Evolutionary conservation across 1,140 invertebrate species (phyloP).

Genomic region (Carcinoscorpius rotundicauda): DNA sequence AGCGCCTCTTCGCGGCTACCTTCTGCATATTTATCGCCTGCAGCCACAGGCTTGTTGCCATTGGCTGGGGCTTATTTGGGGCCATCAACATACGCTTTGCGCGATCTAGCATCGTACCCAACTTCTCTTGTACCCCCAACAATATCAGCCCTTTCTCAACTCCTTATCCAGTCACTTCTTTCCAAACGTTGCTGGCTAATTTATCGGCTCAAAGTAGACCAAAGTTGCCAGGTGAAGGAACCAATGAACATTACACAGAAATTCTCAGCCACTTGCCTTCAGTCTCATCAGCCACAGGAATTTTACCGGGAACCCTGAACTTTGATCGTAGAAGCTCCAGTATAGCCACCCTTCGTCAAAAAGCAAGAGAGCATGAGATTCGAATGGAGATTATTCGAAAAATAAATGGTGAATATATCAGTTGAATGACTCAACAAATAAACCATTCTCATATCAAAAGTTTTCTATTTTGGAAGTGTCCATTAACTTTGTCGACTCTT

Average conservation of each 20-base stretch:
- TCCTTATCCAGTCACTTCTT: conserved; percentile 45
- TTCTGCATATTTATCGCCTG: conserved; percentile 11
- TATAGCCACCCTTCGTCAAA: conserved; percentile 75
- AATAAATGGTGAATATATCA: conserved; percentile 45
- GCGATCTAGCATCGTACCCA: conserved; percentile 14
- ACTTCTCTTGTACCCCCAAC: background rate
- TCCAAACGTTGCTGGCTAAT: conserved; percentile 69
- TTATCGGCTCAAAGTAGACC: conserved; percentile 50
- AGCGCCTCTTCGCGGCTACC: conserved; percentile 8
- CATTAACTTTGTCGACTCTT: too few relatives aligned
- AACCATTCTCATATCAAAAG: too few relatives aligned
- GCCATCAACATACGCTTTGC: conserved; percentile 5
- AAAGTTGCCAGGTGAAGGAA: conserved; percentile 24
- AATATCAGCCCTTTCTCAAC: background rate
- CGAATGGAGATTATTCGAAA: conserved; percentile 68
- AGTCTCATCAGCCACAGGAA: too few relatives aligned
- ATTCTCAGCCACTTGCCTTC: too few relatives aligned
- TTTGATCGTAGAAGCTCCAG: conserved; percentile 74
- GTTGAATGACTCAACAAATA: too few relatives aligned
- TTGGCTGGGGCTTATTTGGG: background rate
- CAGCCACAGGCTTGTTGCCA: conserved; percentile 9
- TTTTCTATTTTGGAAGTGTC: too few relatives aligned
- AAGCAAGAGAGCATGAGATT: conserved; percentile 82
- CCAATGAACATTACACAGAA: too few relatives aligned
- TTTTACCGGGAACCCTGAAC: conserved; percentile 17